Conservation (phyloP, 2,797 vertebrate genomes). For the Helostoma temminkii region DNA sequence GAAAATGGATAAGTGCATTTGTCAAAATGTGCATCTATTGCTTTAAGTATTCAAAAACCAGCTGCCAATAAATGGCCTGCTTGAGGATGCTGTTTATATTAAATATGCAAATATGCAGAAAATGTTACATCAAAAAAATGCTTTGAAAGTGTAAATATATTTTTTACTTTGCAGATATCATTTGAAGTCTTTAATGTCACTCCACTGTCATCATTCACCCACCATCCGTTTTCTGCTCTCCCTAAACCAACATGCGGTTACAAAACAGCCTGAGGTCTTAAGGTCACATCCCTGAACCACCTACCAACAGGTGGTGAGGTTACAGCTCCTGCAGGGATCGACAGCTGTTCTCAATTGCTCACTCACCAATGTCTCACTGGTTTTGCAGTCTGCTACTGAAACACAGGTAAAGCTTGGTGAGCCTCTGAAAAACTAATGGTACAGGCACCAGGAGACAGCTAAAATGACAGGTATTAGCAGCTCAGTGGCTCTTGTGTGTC, state of each 20-base stretch:
- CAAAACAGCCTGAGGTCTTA: slow-evolving; percentile 31
- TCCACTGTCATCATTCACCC: neutral
- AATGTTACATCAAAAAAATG: no score
- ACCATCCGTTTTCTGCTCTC: neutral
- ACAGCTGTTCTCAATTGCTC: slow-evolving; percentile 77
- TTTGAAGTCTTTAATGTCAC: slow-evolving; percentile 17
- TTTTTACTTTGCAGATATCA: neutral
- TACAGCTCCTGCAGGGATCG: slow-evolving; percentile 51
- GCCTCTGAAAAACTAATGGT: slow-evolving; percentile 40
- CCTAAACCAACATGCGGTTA: slow-evolving; percentile 14
- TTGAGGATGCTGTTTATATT: neutral
- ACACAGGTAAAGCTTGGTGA: slow-evolving; percentile 50
- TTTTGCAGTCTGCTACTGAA: slow-evolving; percentile 26
- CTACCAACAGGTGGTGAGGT: slow-evolving; percentile 64
- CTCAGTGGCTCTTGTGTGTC: slow-evolving; percentile 50
- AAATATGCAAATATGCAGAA: neutral
- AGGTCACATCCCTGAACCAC: slow-evolving; percentile 35
- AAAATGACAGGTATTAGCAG: slow-evolving; percentile 48
- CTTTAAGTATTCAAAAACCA: neutral
- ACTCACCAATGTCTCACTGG: slow-evolving; percentile 40
- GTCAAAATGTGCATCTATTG: no score
- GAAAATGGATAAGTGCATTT: no score
- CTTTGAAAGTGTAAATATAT: no score
- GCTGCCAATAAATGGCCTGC: neutral
- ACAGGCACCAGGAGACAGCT: slow-evolving; percentile 20